Percentiles rank a stretch among this genome's conserved stretches.
phyloP scores from a whole-genome alignment of 2,888 invertebrate genomes.

The Gymnocheta viridis region DNA sequence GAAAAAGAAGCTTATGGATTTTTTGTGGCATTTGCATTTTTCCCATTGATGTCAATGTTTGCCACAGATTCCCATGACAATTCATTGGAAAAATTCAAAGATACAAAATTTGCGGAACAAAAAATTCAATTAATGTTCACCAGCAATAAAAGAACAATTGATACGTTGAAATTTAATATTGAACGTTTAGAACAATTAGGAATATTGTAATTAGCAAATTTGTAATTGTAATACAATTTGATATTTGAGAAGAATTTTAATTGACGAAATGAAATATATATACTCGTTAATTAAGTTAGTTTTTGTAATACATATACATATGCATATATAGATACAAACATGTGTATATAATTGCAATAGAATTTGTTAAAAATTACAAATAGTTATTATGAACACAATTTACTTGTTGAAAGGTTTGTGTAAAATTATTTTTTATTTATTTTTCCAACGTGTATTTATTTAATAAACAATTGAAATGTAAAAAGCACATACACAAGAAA shows the following conservation, averaged over 20 bases:
- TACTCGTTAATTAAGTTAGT: neutral
- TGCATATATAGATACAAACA: neutral
- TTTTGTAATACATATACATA: neutral
- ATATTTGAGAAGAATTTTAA: constrained; percentile 49
- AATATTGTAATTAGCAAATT: constrained; percentile 73
- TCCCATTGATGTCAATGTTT: constrained; percentile 80
- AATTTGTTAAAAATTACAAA: neutral
- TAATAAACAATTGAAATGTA: neutral
- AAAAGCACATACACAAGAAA: constrained; percentile 9
- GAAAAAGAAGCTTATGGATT: constrained; percentile 79
- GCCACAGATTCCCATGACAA: constrained; percentile 79
- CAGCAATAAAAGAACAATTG: constrained; percentile 77
- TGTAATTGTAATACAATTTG: constrained; percentile 14
- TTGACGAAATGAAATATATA: constrained; percentile 18
- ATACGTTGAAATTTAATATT: constrained; percentile 76
- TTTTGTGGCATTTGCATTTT: constrained; percentile 80
- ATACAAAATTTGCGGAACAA: constrained; percentile 76
- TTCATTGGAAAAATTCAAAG: constrained; percentile 78
- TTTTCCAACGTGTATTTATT: neutral
- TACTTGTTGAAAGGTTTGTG: neutral
- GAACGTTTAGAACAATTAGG: constrained; percentile 77
- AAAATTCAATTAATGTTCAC: constrained; percentile 80
- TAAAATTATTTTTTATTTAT: neutral
- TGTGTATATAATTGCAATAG: neutral
- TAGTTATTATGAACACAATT: constrained; percentile 14